These are phyloP conservation scores for Hyppa rectilinea DNA, from an alignment of 2,888 invertebrate genomes.

Conservation along the genomic window DNA sequence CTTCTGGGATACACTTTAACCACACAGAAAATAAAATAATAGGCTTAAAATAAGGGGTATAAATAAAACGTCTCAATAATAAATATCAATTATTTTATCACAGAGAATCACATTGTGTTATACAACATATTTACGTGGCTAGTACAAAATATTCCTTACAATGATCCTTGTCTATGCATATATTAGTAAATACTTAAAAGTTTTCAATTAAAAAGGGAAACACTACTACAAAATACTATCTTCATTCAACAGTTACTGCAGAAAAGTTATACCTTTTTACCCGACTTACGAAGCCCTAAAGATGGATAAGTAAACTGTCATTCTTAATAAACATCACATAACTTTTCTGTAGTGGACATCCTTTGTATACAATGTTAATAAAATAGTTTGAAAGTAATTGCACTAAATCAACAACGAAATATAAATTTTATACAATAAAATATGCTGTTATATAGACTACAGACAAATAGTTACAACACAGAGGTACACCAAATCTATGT, in stretches of 20 bases:
- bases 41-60: background rate
- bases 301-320: background rate
- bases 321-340: background rate
- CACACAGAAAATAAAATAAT: background rate
- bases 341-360: constrained; percentile 44
- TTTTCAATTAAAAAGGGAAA: constrained; percentile 75
- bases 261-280: constrained; percentile 32
- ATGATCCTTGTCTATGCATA: constrained; percentile 79
- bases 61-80: constrained; percentile 81
- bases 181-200: constrained; percentile 72
- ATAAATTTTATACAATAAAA: constrained; percentile 72
- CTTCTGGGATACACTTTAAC: background rate
- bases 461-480: constrained; percentile 61
- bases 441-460: constrained; percentile 64
- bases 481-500: constrained; percentile 56
- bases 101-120: constrained; percentile 91
- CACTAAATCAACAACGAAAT: constrained; percentile 76
- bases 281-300: background rate
- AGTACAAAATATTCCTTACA: constrained; percentile 88
- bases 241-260: constrained; percentile 71
- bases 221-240: constrained; percentile 81
- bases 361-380: constrained; percentile 34
- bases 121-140: constrained; percentile 89
- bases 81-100: constrained; percentile 91
- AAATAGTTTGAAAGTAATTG: constrained; percentile 73